Base-by-base conservation (phyloP, 2,113 vertebrate species). In the Clupea harengus region DNA sequence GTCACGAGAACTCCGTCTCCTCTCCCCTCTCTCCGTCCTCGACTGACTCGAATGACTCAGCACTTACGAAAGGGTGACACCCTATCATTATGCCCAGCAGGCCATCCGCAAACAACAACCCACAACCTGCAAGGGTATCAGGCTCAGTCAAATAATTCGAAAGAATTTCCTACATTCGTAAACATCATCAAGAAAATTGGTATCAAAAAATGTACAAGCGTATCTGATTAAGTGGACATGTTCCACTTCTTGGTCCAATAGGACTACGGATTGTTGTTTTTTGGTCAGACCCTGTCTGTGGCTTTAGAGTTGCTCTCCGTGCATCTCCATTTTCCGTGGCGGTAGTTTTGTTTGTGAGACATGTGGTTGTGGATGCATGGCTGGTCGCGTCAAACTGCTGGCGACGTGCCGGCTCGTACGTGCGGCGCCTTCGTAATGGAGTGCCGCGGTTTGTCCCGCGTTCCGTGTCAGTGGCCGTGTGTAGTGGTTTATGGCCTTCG, bases 401-500 rank as follows among this genome's bases (percentile, higher is more conserved):
- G 72, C 72, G 28, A 78, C 72, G 28, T 39, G 72, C 32, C 25
- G 13, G 72, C 10, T 2, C 32, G 28, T 13, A 78, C 72, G 72
- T 57, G 84, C 57, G 72, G 9, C 50, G 83, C 60, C 39, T 78
- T 78, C 72, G 11, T 28, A 78, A 78, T 78, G 28, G 25, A 39
- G 72, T 11, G 25, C n/a, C 11, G 25, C 8, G n/a, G 72, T 39
- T 78, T 15, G 28, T 39, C 13, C 13, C 32, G 32, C 67, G 83
- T 86, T 86, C 75, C 82, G 64, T 82, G 60, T 72, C 87, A 81
- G 64, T 57, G 82, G 7, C 44, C 60, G 81, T 46, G 49, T 46
- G 78, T 80, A 47, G 87, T 39, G 82, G 72, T 85, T 89, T 83
- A 85, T 82, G 87, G 83, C 85, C 85, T 81, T 82, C n/a, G 64